A percentile compares a stretch with the other conserved stretches of the same genome.
phyloP scores from a whole-genome alignment of 2,113 vertebrate genomes.

The Dicentrarchus labrax region DNA sequence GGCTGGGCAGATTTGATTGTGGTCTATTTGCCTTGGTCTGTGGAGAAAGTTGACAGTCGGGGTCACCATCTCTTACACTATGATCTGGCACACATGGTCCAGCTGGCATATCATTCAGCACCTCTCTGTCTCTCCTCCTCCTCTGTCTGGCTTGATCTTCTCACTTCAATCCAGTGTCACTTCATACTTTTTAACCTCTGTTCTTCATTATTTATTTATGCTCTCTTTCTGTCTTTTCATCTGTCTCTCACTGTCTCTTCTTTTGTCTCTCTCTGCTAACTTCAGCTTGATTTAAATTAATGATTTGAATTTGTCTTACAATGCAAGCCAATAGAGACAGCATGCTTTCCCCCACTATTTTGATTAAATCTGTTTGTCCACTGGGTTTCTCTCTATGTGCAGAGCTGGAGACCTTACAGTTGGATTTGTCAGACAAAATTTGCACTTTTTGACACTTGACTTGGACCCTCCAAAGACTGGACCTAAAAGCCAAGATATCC shows the following conservation, averaged over 20 bases:
- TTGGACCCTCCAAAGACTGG: neutral
- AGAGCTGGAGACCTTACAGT: neutral
- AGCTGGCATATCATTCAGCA: constrained; percentile 67
- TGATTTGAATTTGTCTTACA: neutral
- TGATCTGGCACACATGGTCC: constrained; percentile 31
- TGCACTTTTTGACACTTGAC: too few relatives aligned
- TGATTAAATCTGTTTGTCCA: neutral
- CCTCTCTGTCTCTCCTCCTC: constrained; percentile 19
- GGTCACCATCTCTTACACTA: constrained; percentile 55
- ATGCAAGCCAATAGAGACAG: neutral
- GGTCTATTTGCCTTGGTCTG: neutral
- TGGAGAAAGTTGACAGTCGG: constrained; percentile 49
- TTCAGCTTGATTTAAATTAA: neutral
- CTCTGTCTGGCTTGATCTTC: constrained; percentile 10
- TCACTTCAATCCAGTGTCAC: neutral
- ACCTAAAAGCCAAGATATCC: neutral
- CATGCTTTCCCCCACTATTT: neutral
- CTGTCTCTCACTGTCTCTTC: neutral
- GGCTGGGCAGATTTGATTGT: neutral
- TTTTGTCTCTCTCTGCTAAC: neutral
- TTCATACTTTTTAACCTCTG: neutral
- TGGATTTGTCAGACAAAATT: neutral
- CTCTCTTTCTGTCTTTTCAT: neutral
- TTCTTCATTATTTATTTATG: neutral
- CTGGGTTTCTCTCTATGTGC: neutral